Percentiles rank a stretch among this genome's conserved stretches.
Conservation (phyloP, 2,888 invertebrate genomes). For the Ditylenchus weischeri region DNA sequence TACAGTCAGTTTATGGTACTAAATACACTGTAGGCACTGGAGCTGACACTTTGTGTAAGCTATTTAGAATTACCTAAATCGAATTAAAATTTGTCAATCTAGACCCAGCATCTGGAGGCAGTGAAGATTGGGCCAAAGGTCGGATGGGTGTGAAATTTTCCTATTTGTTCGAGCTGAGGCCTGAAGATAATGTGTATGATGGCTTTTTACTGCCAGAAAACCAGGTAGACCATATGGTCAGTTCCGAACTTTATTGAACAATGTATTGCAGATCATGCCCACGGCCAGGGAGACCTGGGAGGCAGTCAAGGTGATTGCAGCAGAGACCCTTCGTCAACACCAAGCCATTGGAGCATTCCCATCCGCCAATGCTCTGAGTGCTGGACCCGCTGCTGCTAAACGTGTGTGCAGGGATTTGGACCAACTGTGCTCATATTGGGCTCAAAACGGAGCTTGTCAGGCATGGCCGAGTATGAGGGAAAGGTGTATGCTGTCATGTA, state of each 20-base stretch:
- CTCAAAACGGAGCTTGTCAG: slow-evolving; percentile 53
- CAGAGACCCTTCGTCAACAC: slow-evolving; percentile 9
- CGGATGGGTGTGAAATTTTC: slow-evolving; percentile 56
- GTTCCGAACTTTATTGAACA: neutral
- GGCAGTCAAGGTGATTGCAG: slow-evolving; percentile 55
- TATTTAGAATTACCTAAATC: neutral
- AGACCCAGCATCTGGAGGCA: slow-evolving; percentile 51
- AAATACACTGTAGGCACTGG: slow-evolving; percentile 58
- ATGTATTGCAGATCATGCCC: slow-evolving; percentile 47
- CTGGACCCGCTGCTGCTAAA: slow-evolving; percentile 14
- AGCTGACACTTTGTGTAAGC: slow-evolving; percentile 52
- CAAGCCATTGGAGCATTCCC: neutral
- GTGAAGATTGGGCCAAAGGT: slow-evolving; percentile 58
- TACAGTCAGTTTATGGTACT: slow-evolving; percentile 53
- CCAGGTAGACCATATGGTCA: slow-evolving; percentile 35
- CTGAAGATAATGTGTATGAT: slow-evolving; percentile 55
- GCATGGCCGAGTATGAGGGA: slow-evolving; percentile 54
- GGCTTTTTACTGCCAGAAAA: slow-evolving; percentile 56
- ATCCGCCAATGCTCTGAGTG: neutral
- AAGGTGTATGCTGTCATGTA: slow-evolving; percentile 49
- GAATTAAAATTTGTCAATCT: slow-evolving; percentile 1
- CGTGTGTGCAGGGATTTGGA: slow-evolving; percentile 49
- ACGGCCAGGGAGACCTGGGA: slow-evolving; percentile 58
- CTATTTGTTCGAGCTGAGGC: slow-evolving; percentile 57
- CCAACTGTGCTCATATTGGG: slow-evolving; percentile 52